Percentiles rank a stretch among this genome's conserved stretches.
phyloP scores from a whole-genome alignment of 2,113 vertebrate genomes.

The Chrysochloris asiatica region DNA sequence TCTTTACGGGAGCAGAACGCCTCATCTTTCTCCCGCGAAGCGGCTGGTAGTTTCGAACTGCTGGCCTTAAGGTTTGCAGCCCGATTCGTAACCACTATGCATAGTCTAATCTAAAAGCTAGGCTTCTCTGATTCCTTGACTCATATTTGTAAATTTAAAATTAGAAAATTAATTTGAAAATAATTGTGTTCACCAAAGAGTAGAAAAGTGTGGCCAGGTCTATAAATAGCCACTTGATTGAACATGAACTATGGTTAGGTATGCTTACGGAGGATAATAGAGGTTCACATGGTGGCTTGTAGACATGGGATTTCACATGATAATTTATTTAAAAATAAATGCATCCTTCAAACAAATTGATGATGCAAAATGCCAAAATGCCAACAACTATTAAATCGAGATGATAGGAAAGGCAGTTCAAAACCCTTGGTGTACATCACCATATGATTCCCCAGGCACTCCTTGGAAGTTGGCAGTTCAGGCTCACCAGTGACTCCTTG shows the following conservation, averaged over 20 bases:
- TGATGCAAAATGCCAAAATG: slow-evolving; percentile 19
- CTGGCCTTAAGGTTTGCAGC: no score
- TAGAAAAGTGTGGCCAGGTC: background rate
- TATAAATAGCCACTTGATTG: background rate
- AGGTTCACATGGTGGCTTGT: background rate
- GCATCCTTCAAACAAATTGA: background rate
- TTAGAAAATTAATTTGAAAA: background rate
- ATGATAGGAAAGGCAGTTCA: background rate
- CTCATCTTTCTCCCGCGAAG: no score
- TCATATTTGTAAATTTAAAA: background rate
- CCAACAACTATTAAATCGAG: background rate
- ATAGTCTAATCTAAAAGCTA: background rate
- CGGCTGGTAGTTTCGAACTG: no score
- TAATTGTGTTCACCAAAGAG: background rate
- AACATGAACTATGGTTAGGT: slow-evolving; percentile 23
- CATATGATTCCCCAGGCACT: no score
- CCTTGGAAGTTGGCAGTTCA: no score
- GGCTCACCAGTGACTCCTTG: no score
- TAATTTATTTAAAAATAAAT: slow-evolving; percentile 24
- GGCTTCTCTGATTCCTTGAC: background rate
- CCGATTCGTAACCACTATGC: background rate
- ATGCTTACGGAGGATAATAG: background rate
- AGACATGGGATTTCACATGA: background rate
- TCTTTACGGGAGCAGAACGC: no score
- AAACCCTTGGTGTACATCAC: no score